phyloP scores from a whole-genome alignment of 2,113 vertebrate species.

The Oreocharis arfaki region DNA sequence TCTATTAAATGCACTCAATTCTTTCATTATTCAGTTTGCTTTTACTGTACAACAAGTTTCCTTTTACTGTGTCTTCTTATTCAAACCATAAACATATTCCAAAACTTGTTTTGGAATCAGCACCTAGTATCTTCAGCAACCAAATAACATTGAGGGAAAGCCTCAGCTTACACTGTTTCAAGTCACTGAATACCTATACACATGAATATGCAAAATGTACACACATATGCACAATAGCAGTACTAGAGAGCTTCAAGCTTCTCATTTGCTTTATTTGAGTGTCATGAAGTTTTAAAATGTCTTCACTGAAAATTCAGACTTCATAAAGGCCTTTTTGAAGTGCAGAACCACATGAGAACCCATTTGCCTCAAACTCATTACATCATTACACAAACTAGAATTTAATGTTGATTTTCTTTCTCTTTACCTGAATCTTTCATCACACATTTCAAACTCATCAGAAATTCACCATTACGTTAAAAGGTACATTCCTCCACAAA shows the following conservation, averaged over 20 bases:
- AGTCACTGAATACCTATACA: not conserved
- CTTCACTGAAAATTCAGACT: not conserved
- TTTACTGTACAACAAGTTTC: not conserved
- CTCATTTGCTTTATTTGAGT: not conserved
- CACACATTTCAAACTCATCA: not conserved
- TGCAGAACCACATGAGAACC: not conserved
- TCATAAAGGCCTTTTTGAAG: not conserved
- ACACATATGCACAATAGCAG: not conserved
- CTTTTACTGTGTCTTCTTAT: not conserved
- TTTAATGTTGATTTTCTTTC: not conserved
- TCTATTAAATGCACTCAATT: not conserved
- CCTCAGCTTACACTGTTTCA: not conserved
- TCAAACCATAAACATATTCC: not conserved
- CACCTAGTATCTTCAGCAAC: not conserved
- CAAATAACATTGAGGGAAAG: not conserved
- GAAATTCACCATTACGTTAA: not conserved
- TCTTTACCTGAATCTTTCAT: not conserved
- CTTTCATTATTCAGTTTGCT: not conserved
- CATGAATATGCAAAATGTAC: not conserved
- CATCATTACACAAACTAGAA: not conserved
- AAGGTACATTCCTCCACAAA: not conserved
- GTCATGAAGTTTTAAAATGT: not conserved
- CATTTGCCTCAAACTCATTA: not conserved
- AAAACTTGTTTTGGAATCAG: not conserved
- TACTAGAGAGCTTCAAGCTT: not conserved